Evolutionary conservation across 2,888 invertebrate species (phyloP), one percentile per base, ranked within the genome.

Genomic region (Lottia scabra): DNA sequence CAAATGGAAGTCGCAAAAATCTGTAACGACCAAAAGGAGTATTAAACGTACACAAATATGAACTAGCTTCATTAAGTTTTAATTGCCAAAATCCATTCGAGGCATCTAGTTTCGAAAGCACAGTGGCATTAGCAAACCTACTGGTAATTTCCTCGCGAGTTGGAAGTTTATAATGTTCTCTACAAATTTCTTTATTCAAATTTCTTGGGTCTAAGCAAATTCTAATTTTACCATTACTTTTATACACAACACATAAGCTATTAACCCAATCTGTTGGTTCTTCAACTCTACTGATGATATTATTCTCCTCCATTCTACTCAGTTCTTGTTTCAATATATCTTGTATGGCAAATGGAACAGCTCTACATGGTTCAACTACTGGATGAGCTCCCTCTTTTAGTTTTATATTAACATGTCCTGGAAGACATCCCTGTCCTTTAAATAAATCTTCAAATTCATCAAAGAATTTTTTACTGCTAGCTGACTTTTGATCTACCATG

Each of bases 261-360:
- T 68, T 80, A 12, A 81, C 80, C 81, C 82, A 82, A 44, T 75
- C 74, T 62, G 79, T 79, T 12, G 79, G 81, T 62, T 79, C 73
- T 65, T 70, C 68, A 13, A 81, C 74, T 72, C 74, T 77, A 23
- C n/a, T 44, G 19, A 81, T 78, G 13, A 80, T 74, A 19, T 63
- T 62, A 23, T 71, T 45, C 16, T 65, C 12, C 45, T 77, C 75
- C 73, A 81, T 75, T 16, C 65, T 19, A 13, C 72, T 63, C 19
- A 81, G 66, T 68, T 79, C 76, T 63, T 67, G 65, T 73, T 78
- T 76, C 19, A 80, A 45, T 56, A 72, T 74, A 16, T 72, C 71
- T 45, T 69, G 71, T 16, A 79, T 43, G 26, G 69, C 73, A 67
- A 72, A 73, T 63, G 77, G 80, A 45, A 77, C 62, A 45, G 73